Percentiles rank a stretch among this genome's conserved stretches.
phyloP scores from a whole-genome alignment of 2,888 invertebrate genomes.

The Caenorhabditis doughertyi region DNA sequence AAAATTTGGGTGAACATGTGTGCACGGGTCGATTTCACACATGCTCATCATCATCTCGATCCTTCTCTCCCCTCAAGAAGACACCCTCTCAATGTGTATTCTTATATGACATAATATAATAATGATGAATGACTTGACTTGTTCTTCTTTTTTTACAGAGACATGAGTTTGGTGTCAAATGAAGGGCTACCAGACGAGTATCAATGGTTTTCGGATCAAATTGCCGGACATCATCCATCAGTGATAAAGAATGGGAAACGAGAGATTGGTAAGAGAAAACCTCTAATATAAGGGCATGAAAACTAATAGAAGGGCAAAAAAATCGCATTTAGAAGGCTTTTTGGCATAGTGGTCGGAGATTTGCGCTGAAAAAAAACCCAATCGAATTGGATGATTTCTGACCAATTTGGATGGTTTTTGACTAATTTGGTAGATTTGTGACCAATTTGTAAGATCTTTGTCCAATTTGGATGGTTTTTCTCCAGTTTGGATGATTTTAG shows the following conservation, averaged over 20 bases:
- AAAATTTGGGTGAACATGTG: constrained; percentile 54
- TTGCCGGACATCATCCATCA: constrained; percentile 82
- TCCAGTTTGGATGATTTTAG: too few species aligned
- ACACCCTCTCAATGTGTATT: constrained; percentile 41
- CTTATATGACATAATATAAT: constrained; percentile 18
- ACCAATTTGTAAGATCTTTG: too few species aligned
- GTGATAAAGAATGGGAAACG: constrained; percentile 80
- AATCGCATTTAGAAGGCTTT: too few species aligned
- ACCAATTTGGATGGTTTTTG: too few species aligned
- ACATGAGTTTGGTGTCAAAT: constrained; percentile 35
- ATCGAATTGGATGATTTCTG: too few species aligned
- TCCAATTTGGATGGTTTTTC: too few species aligned
- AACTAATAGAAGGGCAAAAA: neutral
- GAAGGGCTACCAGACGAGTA: constrained; percentile 71
- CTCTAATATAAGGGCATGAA: neutral
- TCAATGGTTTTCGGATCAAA: constrained; percentile 78
- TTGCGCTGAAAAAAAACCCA: too few species aligned
- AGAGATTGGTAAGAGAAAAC: constrained; percentile 79
- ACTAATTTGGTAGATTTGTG: too few species aligned
- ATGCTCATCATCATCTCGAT: constrained; percentile 34
- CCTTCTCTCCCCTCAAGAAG: constrained; percentile 31
- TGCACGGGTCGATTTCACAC: constrained; percentile 63
- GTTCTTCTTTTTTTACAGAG: neutral
- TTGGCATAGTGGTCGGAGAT: too few species aligned
- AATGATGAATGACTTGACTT: constrained; percentile 1